Percentiles rank a stretch among this genome's conserved stretches.
phyloP scores from a whole-genome alignment of 1,140 invertebrate genomes.

The Listronotus bonariensis region DNA sequence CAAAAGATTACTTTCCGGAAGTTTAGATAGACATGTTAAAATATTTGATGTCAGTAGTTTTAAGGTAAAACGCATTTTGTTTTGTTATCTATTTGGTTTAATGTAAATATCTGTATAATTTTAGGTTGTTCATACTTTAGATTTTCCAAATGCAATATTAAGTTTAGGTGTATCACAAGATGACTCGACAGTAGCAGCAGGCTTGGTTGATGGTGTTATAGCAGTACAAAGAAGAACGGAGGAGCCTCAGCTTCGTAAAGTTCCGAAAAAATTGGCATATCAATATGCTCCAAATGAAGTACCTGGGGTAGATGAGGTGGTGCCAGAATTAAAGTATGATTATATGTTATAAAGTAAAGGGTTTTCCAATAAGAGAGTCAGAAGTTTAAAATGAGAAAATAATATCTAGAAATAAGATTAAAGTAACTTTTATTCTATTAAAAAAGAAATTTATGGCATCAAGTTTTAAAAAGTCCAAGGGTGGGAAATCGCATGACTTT shows the following conservation, averaged over 20 bases:
- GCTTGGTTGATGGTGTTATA: constrained; percentile 91
- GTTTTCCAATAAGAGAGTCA: no score
- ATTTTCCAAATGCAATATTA: constrained; percentile 88
- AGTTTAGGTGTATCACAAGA: constrained; percentile 76
- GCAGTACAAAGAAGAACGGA: constrained; percentile 79
- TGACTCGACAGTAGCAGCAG: constrained; percentile 84
- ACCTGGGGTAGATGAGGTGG: constrained; percentile 60
- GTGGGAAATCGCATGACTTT: no score
- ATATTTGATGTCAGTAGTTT: constrained; percentile 89
- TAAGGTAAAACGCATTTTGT: constrained; percentile 59
- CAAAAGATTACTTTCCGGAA: constrained; percentile 83
- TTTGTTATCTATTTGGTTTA: neutral
- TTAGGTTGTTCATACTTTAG: constrained; percentile 77
- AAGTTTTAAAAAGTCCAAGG: no score
- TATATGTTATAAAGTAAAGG: neutral
- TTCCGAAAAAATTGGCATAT: constrained; percentile 60
- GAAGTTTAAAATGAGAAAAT: no score
- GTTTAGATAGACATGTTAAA: constrained; percentile 92
- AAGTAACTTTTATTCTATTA: no score
- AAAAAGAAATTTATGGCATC: no score
- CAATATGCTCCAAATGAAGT: constrained; percentile 61
- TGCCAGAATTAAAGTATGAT: constrained; percentile 55
- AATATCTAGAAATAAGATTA: no score
- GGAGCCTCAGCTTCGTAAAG: constrained; percentile 54
- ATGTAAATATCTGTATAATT: neutral